These are phyloP conservation scores for Pachypeltis micranthus DNA, from an alignment of 1,140 invertebrate genomes.

Conservation along the genomic window DNA sequence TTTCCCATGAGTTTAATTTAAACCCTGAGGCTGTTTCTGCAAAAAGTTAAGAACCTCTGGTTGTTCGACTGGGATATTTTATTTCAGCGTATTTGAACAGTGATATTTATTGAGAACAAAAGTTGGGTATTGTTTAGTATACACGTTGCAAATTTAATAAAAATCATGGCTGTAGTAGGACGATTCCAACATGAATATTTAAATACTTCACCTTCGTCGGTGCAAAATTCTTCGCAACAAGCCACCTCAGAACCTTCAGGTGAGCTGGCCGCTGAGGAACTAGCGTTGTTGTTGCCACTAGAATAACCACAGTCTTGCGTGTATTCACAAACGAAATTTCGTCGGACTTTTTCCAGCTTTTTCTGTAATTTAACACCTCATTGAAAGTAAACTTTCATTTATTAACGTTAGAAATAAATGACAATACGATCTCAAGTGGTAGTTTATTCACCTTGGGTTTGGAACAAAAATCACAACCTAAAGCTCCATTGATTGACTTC, in stretches of 20 bases:
- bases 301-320: slow-evolving; percentile 70
- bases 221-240: slow-evolving; percentile 70
- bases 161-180: not conserved
- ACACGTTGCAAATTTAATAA: too few relatives aligned
- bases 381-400: too few relatives aligned
- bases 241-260: slow-evolving; percentile 74
- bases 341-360: slow-evolving; percentile 22
- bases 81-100: too few relatives aligned
- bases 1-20: too few relatives aligned
- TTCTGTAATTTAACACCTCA: too few relatives aligned
- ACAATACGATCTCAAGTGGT: too few relatives aligned
- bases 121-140: too few relatives aligned
- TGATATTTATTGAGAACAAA: too few relatives aligned
- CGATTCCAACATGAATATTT: not conserved
- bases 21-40: too few relatives aligned
- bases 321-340: slow-evolving; percentile 48
- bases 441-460: not conserved
- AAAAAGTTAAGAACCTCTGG: too few relatives aligned
- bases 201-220: slow-evolving; percentile 42
- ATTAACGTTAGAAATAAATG: too few relatives aligned
- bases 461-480: not conserved
- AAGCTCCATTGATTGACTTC: not conserved
- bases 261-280: slow-evolving; percentile 51
- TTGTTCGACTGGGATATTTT: too few relatives aligned
- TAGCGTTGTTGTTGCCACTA: slow-evolving; percentile 34